These are phyloP conservation scores for Drosophila virilis DNA, from an alignment of 1,140 invertebrate species.

Conservation along the genomic window DNA sequence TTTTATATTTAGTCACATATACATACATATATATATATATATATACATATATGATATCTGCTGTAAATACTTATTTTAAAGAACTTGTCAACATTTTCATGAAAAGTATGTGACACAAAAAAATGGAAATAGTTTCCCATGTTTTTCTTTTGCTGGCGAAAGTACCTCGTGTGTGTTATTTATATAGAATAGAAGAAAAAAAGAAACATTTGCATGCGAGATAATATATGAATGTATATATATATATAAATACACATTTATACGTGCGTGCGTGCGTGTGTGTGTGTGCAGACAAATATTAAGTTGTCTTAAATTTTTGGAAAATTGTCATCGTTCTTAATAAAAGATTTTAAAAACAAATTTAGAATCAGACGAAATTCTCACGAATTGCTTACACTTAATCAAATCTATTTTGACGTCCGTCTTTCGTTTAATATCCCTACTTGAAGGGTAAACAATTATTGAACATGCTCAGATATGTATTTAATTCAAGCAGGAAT, in stretches of 20 bases:
- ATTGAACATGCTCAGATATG: too few species aligned
- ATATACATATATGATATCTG: slow-evolving; percentile 27
- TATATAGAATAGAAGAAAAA: slow-evolving; percentile 26
- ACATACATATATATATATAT: neutral
- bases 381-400: slow-evolving; percentile 29
- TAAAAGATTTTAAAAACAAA: slow-evolving; percentile 43
- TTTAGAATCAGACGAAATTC: slow-evolving; percentile 16
- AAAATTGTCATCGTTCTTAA: slow-evolving; percentile 68
- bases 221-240: neutral
- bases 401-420: slow-evolving; percentile 43
- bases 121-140: slow-evolving; percentile 48
- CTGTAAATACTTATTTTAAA: slow-evolving; percentile 14
- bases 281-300: slow-evolving; percentile 51
- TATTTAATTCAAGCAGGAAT: too few species aligned
- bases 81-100: slow-evolving; percentile 48
- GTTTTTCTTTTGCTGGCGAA: slow-evolving; percentile 16
- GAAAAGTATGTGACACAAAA: slow-evolving; percentile 46
- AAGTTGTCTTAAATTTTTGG: slow-evolving; percentile 61
- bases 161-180: slow-evolving; percentile 26
- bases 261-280: slow-evolving; percentile 15
- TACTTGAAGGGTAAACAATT: neutral
- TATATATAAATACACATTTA: slow-evolving; percentile 4
- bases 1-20: neutral
- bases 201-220: too few species aligned
- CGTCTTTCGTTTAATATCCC: neutral